Conservation (phyloP, 2,888 invertebrate species). For the Dexiosoma caninum region DNA sequence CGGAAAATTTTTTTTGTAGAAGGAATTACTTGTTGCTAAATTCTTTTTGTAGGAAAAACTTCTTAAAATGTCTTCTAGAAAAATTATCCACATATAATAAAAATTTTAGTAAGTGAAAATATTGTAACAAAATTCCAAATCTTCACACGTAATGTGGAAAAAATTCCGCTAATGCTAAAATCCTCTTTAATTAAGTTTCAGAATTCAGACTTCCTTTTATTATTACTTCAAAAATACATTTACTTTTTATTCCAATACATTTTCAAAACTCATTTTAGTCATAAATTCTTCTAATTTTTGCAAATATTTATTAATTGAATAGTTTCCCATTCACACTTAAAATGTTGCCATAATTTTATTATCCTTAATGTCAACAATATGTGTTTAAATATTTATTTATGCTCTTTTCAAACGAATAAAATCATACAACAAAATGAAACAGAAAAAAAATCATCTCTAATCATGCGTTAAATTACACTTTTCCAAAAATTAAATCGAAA, state of each 20-base stretch:
- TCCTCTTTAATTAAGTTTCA: too few species aligned
- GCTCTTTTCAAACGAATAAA: slow-evolving; percentile 32
- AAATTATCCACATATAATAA: too few species aligned
- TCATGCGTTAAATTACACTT: slow-evolving; percentile 64
- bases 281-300: slow-evolving; percentile 12
- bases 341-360: slow-evolving; percentile 64
- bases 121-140: too few species aligned
- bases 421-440: slow-evolving; percentile 1
- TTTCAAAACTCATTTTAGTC: slow-evolving; percentile 4
- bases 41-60: too few species aligned
- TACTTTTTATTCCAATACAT: not conserved
- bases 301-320: slow-evolving; percentile 35
- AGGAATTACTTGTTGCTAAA: too few species aligned
- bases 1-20: too few species aligned
- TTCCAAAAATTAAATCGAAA: slow-evolving; percentile 61
- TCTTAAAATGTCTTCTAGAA: too few species aligned
- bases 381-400: slow-evolving; percentile 59
- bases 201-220: too few species aligned
- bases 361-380: slow-evolving; percentile 62
- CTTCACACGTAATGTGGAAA: too few species aligned
- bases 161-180: too few species aligned
- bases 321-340: slow-evolving; percentile 27
- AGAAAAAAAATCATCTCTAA: slow-evolving; percentile 59
- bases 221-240: not conserved
- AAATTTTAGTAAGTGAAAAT: too few species aligned